Conservation (phyloP, 2,888 invertebrate genomes). For the Melitaea athalia region DNA sequence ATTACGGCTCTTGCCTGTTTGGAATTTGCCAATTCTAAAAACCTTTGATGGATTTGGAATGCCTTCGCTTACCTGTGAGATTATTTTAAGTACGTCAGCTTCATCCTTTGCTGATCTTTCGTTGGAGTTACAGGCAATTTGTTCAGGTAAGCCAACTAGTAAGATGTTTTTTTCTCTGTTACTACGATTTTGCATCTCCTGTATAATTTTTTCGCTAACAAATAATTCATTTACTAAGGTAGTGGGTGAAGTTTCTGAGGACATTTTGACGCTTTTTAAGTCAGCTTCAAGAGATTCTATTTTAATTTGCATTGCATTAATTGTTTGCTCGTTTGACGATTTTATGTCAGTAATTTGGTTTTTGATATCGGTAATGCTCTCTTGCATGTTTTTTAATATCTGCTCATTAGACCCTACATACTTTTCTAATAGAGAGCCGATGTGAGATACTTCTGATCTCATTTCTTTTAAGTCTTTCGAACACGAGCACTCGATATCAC, state of each 20-base stretch:
- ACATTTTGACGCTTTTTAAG: slow-evolving; percentile 13
- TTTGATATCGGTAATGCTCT: slow-evolving; percentile 36
- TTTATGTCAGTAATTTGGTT: slow-evolving; percentile 33
- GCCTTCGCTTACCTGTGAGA: background rate
- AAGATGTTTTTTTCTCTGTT: slow-evolving; percentile 23
- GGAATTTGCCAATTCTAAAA: slow-evolving; percentile 31
- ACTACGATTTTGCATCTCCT: slow-evolving; percentile 21
- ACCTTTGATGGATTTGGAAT: slow-evolving; percentile 27
- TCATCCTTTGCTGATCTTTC: slow-evolving; percentile 14
- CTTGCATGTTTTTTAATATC: slow-evolving; percentile 31
- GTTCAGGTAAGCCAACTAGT: slow-evolving; percentile 18
- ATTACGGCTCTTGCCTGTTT: slow-evolving; percentile 20
- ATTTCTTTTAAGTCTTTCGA: slow-evolving; percentile 5
- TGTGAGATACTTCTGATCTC: slow-evolving; percentile 25
- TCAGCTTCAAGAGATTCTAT: slow-evolving; percentile 12
- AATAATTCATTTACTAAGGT: background rate
- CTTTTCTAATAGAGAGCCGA: slow-evolving; percentile 27
- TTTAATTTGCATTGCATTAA: slow-evolving; percentile 23
- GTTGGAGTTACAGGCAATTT: background rate
- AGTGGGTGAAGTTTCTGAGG: background rate
- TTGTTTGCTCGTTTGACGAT: slow-evolving; percentile 27
- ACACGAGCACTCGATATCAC: slow-evolving; percentile 18
- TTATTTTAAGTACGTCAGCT: slow-evolving; percentile 23
- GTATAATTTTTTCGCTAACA: slow-evolving; percentile 16
- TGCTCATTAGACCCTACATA: slow-evolving; percentile 30